Percentiles rank a stretch among this genome's conserved stretches.
Conservation (phyloP, 2,797 vertebrate species). For the Eleutherodactylus coqui region DNA sequence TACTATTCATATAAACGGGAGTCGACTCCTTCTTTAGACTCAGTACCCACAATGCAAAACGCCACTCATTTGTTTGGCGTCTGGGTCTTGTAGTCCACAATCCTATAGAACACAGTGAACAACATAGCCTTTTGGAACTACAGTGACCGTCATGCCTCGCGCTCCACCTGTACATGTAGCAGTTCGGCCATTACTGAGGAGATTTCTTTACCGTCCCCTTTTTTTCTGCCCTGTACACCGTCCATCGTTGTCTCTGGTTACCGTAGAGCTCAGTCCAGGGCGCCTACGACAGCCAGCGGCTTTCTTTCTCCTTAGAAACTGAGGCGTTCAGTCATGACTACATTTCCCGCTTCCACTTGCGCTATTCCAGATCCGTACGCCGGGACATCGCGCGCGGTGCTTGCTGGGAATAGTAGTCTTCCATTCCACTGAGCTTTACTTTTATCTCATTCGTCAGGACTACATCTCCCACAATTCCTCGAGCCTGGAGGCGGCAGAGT, state of each 20-base stretch:
- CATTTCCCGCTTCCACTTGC: conserved; percentile 46
- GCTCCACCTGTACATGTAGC: background rate
- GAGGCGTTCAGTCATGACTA: conserved; percentile 1
- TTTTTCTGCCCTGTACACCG: background rate
- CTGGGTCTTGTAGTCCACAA: conserved; percentile 1
- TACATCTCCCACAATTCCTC: conserved; percentile 68
- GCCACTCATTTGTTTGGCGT: background rate
- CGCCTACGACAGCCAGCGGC: background rate
- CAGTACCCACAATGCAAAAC: background rate
- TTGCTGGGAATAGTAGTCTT: conserved; percentile 37
- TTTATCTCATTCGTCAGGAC: conserved; percentile 43
- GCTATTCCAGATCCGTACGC: background rate
- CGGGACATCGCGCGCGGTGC: background rate
- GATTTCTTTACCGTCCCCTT: background rate
- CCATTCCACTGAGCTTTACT: no score
- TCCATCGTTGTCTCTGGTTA: background rate
- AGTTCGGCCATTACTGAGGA: background rate
- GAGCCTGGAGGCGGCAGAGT: conserved; percentile 49
- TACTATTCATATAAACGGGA: background rate
- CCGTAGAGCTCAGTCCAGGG: background rate
- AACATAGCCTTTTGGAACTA: background rate
- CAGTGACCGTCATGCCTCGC: background rate
- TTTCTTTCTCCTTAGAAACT: background rate
- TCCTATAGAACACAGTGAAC: background rate
- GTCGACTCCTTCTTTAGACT: background rate